Evolutionary conservation across 1,140 invertebrate species (phyloP), one percentile per base, ranked within the genome.

Genomic region (Microplitis mediator): DNA sequence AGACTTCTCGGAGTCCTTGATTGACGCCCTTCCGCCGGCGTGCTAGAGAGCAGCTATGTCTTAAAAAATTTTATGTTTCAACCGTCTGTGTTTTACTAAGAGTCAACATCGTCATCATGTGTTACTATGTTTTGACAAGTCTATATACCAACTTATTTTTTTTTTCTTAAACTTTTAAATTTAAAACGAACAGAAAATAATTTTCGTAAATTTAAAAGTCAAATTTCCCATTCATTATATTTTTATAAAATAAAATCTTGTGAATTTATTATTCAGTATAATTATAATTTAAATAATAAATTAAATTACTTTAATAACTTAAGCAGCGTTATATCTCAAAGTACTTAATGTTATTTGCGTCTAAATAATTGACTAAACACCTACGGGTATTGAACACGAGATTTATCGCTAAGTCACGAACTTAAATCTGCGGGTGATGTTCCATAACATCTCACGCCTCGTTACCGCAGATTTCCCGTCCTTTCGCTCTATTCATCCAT

Each of bases 11-110:
- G 36, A 45, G 34, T 64, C 50, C 39, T 35, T 67, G 65, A 67
- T 67, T 67, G 65, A 52, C 65, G 65, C 65, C 45, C 65, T 70
- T 70, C 69, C 65, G 64, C 67, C 62, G 74, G 45, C 65, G 61
- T 63, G 64, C 70, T 73, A 63, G 62, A 50, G 23, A 23, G 23
- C 58, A 64, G 63, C 70, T 74, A 68, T 74, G 60, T 23, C 36
- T 23, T 23, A 63, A 13, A 9, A 6, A 14, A n/a, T 69, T 61
- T 61, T 60, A 14, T 61, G 14, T 39, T 61, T 61, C 35, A 39
- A 45, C 56, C 54, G 56, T 69, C 56, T 69, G 67, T 58, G 14
- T 61, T 9, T 60, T 31, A 61, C 50, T 32, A 31, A 54, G 3
- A 67, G 45, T 67, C 16, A 67, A 67, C 45, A 67, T 52, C 52